Base-by-base conservation (phyloP, 2,888 invertebrate species). In the Tipula lateralis region DNA sequence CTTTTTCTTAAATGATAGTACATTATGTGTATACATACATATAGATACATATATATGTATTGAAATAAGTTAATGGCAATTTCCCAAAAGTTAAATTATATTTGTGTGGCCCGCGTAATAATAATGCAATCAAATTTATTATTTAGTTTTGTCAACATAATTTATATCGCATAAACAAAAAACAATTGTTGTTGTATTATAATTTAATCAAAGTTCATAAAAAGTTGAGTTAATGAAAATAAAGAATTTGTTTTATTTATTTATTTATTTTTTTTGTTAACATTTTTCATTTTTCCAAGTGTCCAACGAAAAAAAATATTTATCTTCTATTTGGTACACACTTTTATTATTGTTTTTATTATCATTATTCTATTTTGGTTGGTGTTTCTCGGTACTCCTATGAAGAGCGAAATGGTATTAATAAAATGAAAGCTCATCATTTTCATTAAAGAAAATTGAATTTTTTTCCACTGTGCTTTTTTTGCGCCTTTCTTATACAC, bases 401-500 rank as follows among this genome's bases (percentile, higher is more conserved):
- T 66, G 24, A 66, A 24, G 24, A 66, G 6, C 0, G 1, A 3
- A 66, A 66, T 66, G 66, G 66, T 66, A 24, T 66, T 66, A 66
- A 19, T 66, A 66, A 66, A 66, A 66, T 66, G 66, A 66, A 66
- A 66, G 66, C 66, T 66, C 66, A 66, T 66, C 66, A 66, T 66
- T 66, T 66, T 66, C 66, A 66, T 66, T 66, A 66, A 66, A 66
- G 66, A 19, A 66, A 66, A 66, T 66, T 66, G 66, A 24, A 24
- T 66, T 66, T 66, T 66, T 66, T 66, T 66, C 24, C 9, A 24
- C 66, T 24, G 24, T 24, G 19, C 66, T 66, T 66, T 50, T 66
- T 24, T 66, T 66, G 66, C 44, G 44, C 66, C 24, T 66, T 9
- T 7, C 7, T 32, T 44, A 44, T 44, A 44, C n/a, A n/a, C n/a